Conservation (phyloP, 37 sponge, comb jelly and placozoan species). For the Diacarnus erythraeanus region DNA sequence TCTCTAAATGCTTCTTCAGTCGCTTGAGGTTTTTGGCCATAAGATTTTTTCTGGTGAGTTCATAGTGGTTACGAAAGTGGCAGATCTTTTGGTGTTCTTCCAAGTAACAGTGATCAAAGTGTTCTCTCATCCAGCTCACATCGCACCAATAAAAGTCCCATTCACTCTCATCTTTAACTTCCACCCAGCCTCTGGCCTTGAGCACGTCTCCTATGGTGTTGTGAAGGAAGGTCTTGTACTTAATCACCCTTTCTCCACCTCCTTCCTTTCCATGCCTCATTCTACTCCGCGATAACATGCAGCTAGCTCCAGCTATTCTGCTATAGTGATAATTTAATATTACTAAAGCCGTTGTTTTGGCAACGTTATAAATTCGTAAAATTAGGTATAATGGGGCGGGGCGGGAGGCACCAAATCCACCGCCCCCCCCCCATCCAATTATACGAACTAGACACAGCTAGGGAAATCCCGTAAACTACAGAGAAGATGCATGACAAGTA, state of each 20-base stretch:
- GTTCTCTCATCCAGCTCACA: constrained; percentile 95
- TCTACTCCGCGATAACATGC: neutral
- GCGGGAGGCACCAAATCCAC: no score
- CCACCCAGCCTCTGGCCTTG: constrained; percentile 90
- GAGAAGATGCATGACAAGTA: no score
- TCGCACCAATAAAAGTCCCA: constrained; percentile 99
- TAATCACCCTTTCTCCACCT: constrained; percentile 42
- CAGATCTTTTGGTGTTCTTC: constrained; percentile 96
- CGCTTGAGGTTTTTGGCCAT: constrained; percentile 97
- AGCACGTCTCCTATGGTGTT: constrained; percentile 95
- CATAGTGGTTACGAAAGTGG: constrained; percentile 99
- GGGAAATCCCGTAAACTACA: no score
- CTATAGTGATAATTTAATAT: neutral
- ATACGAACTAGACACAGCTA: no score
- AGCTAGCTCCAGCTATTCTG: neutral
- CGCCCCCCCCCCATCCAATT: no score
- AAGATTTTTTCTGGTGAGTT: constrained; percentile 93
- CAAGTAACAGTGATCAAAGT: constrained; percentile 93
- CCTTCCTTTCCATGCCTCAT: neutral
- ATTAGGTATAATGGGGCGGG: no score
- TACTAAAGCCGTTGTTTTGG: no score
- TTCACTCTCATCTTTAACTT: constrained; percentile 88
- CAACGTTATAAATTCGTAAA: no score
- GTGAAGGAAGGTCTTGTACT: constrained; percentile 82
- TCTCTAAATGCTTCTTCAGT: constrained; percentile 80